phyloP scores from a whole-genome alignment of 2,797 vertebrate species.

The Rhodeus uyekii region DNA sequence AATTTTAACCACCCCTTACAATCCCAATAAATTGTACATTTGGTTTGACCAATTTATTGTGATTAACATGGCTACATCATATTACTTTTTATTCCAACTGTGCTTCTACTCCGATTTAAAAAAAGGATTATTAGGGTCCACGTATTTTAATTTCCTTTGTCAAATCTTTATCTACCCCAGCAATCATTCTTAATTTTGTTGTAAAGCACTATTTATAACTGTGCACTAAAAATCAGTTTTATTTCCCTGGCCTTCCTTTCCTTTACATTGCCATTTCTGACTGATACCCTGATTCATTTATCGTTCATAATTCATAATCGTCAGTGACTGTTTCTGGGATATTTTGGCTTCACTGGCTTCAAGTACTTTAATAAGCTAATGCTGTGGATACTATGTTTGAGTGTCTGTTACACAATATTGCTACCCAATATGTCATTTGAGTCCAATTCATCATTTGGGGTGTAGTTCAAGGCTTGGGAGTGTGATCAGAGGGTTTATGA shows the following conservation, averaged over 20 bases:
- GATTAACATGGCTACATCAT: background rate
- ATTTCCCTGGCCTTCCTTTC: background rate
- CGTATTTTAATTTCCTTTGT: background rate
- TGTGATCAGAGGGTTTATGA: background rate
- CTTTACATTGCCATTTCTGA: background rate
- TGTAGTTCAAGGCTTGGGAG: background rate
- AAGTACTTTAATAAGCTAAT: background rate
- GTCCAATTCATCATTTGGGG: background rate
- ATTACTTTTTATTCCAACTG: no score
- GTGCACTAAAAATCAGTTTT: background rate
- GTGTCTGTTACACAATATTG: background rate
- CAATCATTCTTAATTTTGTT: background rate
- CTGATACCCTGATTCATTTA: constrained; percentile 13
- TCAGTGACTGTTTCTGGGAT: no score
- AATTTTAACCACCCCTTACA: background rate
- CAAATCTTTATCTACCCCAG: background rate
- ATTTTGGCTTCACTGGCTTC: background rate
- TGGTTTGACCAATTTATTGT: background rate
- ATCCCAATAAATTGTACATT: background rate
- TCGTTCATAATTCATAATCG: no score
- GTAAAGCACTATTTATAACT: background rate
- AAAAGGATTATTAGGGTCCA: no score
- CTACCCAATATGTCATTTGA: background rate
- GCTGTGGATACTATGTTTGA: background rate
- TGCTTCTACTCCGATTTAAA: no score